Evolutionary conservation across 2,797 vertebrate genomes (phyloP).

Genomic region (Champsocephalus gunnari): DNA sequence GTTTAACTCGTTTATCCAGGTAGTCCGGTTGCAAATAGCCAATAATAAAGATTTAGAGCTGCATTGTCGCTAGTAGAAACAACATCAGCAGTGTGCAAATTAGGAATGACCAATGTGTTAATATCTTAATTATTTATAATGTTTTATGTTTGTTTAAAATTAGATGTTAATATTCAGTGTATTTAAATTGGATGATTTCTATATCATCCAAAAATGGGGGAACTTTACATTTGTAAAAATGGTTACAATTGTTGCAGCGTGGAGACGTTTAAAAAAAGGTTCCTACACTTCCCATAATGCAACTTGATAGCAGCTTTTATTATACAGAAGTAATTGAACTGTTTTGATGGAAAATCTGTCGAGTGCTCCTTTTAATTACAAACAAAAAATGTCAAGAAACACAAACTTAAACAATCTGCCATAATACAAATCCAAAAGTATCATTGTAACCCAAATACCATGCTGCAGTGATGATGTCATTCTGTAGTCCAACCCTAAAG

Average conservation of each 20-base stretch:
- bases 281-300: slow-evolving; percentile 19
- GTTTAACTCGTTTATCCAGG: not conserved
- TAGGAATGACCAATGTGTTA: slow-evolving; percentile 21
- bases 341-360: not conserved
- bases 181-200: slow-evolving; percentile 13
- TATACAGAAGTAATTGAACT: not conserved
- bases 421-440: not conserved
- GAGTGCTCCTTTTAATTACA: slow-evolving; percentile 8
- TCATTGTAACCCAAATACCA: not conserved
- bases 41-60: not conserved
- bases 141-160: slow-evolving; percentile 20
- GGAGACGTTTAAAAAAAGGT: not conserved
- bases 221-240: not conserved
- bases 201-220: slow-evolving; percentile 1
- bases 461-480: too few species aligned
- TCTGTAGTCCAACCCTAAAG: too few species aligned
- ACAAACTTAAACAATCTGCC: not conserved
- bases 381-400: not conserved
- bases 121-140: slow-evolving; percentile 57
- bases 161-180: not conserved
- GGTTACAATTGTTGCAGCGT: not conserved
- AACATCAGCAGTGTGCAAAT: not conserved
- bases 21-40: slow-evolving; percentile 9
- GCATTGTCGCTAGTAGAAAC: too few species aligned
- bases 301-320: not conserved